These are phyloP conservation scores for Melolontha melolontha DNA, from an alignment of 2,888 invertebrate genomes.

Conservation along the genomic window DNA sequence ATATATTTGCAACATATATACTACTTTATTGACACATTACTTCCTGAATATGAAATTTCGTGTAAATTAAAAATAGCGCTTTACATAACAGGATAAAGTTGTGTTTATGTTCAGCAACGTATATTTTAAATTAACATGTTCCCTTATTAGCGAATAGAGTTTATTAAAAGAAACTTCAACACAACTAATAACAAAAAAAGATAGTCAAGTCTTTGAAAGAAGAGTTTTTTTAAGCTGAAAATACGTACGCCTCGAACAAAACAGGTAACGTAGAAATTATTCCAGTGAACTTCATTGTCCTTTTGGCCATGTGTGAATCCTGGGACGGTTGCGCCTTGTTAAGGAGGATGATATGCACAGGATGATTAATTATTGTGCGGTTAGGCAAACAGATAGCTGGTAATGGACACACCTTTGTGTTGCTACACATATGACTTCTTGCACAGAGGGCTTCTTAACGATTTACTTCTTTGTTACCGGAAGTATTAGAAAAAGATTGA, in stretches of 20 bases:
- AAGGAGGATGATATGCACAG: conserved; percentile 66
- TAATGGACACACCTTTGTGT: conserved; percentile 60
- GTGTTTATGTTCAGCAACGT: too few species aligned
- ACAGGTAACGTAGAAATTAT: conserved; percentile 10
- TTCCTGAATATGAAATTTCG: too few species aligned
- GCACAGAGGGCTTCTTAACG: conserved; percentile 56
- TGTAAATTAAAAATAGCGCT: too few species aligned
- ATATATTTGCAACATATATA: too few species aligned
- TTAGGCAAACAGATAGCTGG: conserved; percentile 63
- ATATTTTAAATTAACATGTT: too few species aligned
- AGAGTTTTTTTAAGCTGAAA: too few species aligned
- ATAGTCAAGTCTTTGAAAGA: too few species aligned
- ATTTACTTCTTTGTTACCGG: conserved; percentile 60
- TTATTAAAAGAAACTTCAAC: too few species aligned
- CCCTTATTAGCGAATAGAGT: too few species aligned
- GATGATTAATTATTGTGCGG: conserved; percentile 65
- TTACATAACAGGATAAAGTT: too few species aligned
- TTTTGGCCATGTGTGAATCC: conserved; percentile 56
- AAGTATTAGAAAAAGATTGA: conserved; percentile 55
- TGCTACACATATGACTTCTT: conserved; percentile 55
- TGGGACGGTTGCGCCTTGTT: conserved; percentile 61
- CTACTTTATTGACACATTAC: too few species aligned
- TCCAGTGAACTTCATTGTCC: conserved; percentile 34
- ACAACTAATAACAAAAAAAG: too few species aligned
- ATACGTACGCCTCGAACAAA: neutral